Conservation (phyloP, 2,888 invertebrate species). For the Drosophila quasianomalipes region DNA sequence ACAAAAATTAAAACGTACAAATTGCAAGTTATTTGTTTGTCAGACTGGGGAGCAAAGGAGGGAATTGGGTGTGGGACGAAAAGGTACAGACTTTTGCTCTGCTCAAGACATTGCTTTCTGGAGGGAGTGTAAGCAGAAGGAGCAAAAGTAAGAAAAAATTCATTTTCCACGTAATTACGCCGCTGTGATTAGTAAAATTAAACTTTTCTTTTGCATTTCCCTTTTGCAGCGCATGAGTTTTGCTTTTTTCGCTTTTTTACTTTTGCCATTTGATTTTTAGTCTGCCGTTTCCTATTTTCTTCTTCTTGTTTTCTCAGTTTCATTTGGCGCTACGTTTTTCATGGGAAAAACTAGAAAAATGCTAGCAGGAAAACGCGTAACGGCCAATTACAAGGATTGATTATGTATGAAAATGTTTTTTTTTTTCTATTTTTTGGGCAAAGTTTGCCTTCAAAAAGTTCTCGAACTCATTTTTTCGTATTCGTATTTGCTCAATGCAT, state of each 20-base stretch:
- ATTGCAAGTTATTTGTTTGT: conserved; percentile 83
- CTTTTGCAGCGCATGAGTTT: conserved; percentile 64
- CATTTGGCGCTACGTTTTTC: conserved; percentile 84
- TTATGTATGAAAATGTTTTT: conserved; percentile 83
- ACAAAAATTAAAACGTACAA: conserved; percentile 84
- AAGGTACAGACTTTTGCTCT: conserved; percentile 48
- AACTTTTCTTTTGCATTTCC: conserved; percentile 82
- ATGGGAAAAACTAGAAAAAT: conserved; percentile 78
- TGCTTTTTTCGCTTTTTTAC: conserved; percentile 53
- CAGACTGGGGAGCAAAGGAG: background rate
- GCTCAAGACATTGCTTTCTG: conserved; percentile 22
- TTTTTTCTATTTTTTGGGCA: conserved; percentile 37
- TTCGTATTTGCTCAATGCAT: conserved; percentile 58
- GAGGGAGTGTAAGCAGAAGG: conserved; percentile 8
- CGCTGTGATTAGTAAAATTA: conserved; percentile 85
- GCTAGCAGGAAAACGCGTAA: conserved; percentile 72
- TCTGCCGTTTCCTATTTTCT: background rate
- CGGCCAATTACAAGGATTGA: conserved; percentile 85
- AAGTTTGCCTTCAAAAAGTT: conserved; percentile 62
- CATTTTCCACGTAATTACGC: conserved; percentile 85
- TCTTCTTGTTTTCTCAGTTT: conserved; percentile 59
- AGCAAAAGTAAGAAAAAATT: conserved; percentile 51
- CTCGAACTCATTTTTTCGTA: conserved; percentile 36
- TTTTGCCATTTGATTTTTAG: conserved; percentile 59
- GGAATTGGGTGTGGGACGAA: background rate